A percentile compares a stretch with the other conserved stretches of the same genome.
These are phyloP conservation scores for Pyxicephalus adspersus DNA, from an alignment of 2,113 vertebrate genomes.

Conservation along the genomic window DNA sequence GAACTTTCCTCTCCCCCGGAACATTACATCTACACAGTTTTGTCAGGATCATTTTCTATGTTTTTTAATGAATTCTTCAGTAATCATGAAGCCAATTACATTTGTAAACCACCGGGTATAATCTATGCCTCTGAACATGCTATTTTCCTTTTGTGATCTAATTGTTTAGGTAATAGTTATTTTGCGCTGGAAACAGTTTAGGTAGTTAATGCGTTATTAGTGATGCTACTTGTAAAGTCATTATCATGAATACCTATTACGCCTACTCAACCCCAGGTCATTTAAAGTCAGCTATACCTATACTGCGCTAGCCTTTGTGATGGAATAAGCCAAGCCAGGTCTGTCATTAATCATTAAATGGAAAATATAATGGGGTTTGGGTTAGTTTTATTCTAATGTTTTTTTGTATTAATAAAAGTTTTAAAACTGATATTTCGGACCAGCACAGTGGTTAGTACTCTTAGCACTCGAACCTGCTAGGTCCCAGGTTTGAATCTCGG, in stretches of 20 bases:
- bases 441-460: too few species aligned
- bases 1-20: neutral
- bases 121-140: neutral
- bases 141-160: constrained; percentile 21
- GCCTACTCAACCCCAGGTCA: neutral
- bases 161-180: constrained; percentile 34
- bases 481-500: too few species aligned
- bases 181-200: neutral
- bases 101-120: constrained; percentile 19
- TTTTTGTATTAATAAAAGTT: too few species aligned
- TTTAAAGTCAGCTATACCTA: neutral
- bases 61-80: neutral
- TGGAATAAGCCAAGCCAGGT: too few species aligned
- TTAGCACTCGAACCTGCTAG: too few species aligned
- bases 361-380: too few species aligned
- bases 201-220: constrained; percentile 7
- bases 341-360: too few species aligned
- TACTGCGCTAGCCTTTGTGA: too few species aligned
- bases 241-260: constrained; percentile 3
- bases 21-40: neutral
- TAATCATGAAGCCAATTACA: constrained; percentile 1
- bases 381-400: too few species aligned
- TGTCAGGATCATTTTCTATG: neutral
- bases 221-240: constrained; percentile 1
- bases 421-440: too few species aligned